Evolutionary conservation across 2,888 invertebrate species (phyloP), one percentile per base, ranked within the genome.

Genomic region (Biston stratarius): DNA sequence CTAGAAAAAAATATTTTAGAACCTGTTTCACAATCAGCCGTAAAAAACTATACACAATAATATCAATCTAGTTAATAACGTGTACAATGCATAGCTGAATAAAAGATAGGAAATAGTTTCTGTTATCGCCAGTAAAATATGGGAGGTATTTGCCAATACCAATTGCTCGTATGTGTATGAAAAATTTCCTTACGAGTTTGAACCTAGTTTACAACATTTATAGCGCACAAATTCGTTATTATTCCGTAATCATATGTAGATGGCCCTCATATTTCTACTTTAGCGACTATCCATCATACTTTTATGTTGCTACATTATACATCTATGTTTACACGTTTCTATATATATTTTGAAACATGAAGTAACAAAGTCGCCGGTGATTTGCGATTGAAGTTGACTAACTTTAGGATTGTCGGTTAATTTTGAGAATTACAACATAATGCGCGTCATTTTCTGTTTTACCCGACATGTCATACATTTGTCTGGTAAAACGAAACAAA

Each of bases 41-140:
- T 51, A 51, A 47, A 14, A 42, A 33, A 51, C 49, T 51, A 48
- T 51, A 51, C 49, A 33, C 10, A 49, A 49, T 11, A 49, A 33
- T 49, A 33, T 5, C 24, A 10, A 49, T 10, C 11, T 33, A 33
- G 8, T 15, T 11, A 24, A 9, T 15, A 15, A 48, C 6, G 48
- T 24, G 5, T 15, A 48, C 8, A 24, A 15, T 10, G 24, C 24
- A 15, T n/a, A 48, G 24, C 24, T 10, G 10, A 24, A 48, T 24
- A 48, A 48, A 48, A 48, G 24, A 10, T 48, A 48, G 48, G 48
- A 14, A 47, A 15, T 10, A 48, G 48, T 24, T 24, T 48, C 45
- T 48, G 15, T 5, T 9, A 11, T 6, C 10, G 24, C 24, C 10
- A 0, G 15, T 5, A 47, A 2, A 47, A 15, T 15, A 47, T 47